phyloP scores from a whole-genome alignment of 2,888 invertebrate genomes.

The Melolontha melolontha region DNA sequence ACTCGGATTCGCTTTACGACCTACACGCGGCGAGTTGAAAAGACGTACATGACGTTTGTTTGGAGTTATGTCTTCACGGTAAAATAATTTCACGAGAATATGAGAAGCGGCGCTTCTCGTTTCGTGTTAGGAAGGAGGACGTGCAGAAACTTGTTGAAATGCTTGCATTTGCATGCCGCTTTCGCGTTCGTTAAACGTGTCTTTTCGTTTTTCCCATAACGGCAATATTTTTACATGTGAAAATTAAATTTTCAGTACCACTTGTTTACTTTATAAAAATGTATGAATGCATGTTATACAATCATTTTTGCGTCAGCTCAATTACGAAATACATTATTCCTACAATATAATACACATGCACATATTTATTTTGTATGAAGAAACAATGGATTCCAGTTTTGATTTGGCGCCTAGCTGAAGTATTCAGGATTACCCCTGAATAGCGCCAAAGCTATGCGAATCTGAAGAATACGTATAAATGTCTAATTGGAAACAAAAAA shows the following conservation, averaged over 20 bases:
- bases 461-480: no score
- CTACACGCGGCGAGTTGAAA: conserved; percentile 33
- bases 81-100: conserved; percentile 32
- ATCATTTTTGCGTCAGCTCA: no score
- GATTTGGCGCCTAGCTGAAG: no score
- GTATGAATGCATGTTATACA: no score
- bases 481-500: no score
- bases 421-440: no score
- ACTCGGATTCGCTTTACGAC: conserved; percentile 28
- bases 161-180: conserved; percentile 34
- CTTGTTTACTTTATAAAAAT: background rate
- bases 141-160: conserved; percentile 33
- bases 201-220: conserved; percentile 27
- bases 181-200: conserved; percentile 28
- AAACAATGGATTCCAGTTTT: no score
- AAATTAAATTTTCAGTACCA: conserved; percentile 4
- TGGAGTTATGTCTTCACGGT: conserved; percentile 34
- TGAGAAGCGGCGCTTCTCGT: conserved; percentile 10
- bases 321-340: no score
- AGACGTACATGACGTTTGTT: conserved; percentile 39
- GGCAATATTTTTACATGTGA: background rate
- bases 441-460: no score
- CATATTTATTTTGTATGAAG: no score
- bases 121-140: background rate
- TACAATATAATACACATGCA: no score